Base-by-base conservation (phyloP, 2,113 vertebrate species). In the Ameiurus melas region DNA sequence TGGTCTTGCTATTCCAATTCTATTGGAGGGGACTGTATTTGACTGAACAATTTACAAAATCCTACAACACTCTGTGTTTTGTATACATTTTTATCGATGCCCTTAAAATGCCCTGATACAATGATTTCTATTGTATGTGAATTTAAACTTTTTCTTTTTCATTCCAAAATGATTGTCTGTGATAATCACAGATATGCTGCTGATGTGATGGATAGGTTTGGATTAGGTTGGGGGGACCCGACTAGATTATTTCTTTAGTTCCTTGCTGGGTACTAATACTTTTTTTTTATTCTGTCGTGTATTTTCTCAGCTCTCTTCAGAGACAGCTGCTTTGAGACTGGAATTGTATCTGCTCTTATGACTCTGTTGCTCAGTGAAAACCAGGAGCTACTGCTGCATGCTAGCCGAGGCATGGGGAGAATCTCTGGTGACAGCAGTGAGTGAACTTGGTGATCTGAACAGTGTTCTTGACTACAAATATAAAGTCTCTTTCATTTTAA, bases 361-460 rank as follows among this genome's bases (percentile, higher is more conserved):
- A 96, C 95, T 7, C 90, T 97, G 53, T 92, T 98, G 93, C 93
- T 95, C 62, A 96, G 95, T 88, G 85, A 91, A 3, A 95, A 98
- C 62, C 94, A 96, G 88, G 96, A 97, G 33, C 93, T 96, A 89
- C 93, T 98, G 33, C 91, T 97, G 33, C 94, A 97, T 1, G 92
- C 94, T 2, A 94, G 91, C 27, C 95, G 92, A 70, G 96, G 96
- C 89, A 94, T 97, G 89, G 95, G 96, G 27, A 94, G 94, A 6
- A 96, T 97, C 92, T 96, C 96, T 66, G 95, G 96, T 0, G 94
- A 96, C 60, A 97, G 95, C 90, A 90, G 97, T 97, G 89, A 96
- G 95, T 90, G 12, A 22, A 43, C 25, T 20, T 80, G 33, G 22
- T 83, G 27, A 70, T 36, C 58, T 80, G 27, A 66, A 43, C 71